Conservation (phyloP, 2,797 vertebrate species). For the Bucorvus abyssinicus region DNA sequence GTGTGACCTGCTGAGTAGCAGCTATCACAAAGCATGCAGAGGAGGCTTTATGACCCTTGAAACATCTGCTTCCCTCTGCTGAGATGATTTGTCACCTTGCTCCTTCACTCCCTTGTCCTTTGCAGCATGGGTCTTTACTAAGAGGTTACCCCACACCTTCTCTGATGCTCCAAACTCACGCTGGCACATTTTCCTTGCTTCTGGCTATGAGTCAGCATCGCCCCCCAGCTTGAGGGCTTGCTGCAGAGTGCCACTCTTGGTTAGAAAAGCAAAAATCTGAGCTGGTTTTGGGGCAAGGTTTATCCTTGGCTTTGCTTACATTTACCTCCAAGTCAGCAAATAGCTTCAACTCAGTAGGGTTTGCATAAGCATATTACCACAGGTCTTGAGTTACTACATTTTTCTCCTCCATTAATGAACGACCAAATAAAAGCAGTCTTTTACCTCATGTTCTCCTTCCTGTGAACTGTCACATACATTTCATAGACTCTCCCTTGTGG, state of each 20-base stretch:
- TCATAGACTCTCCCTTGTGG: constrained; percentile 97
- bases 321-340: background rate
- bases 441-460: constrained; percentile 98
- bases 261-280: background rate
- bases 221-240: background rate
- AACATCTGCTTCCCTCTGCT: background rate
- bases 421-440: constrained; percentile 35
- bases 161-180: background rate
- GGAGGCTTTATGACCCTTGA: background rate
- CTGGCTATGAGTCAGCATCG: background rate
- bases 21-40: background rate
- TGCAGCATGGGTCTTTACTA: background rate
- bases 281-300: background rate
- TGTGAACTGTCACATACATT: constrained; percentile 98
- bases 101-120: background rate
- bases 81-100: background rate
- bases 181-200: background rate
- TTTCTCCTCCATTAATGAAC: background rate
- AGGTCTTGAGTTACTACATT: background rate
- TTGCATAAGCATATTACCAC: background rate
- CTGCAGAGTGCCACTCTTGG: background rate
- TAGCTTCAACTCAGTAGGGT: background rate
- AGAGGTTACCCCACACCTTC: background rate
- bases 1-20: background rate
- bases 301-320: background rate